Percentiles rank a stretch among this genome's conserved stretches.
These are phyloP conservation scores for Aphelenchoides avenae DNA, from an alignment of 1,140 invertebrate genomes.

Conservation along the genomic window DNA sequence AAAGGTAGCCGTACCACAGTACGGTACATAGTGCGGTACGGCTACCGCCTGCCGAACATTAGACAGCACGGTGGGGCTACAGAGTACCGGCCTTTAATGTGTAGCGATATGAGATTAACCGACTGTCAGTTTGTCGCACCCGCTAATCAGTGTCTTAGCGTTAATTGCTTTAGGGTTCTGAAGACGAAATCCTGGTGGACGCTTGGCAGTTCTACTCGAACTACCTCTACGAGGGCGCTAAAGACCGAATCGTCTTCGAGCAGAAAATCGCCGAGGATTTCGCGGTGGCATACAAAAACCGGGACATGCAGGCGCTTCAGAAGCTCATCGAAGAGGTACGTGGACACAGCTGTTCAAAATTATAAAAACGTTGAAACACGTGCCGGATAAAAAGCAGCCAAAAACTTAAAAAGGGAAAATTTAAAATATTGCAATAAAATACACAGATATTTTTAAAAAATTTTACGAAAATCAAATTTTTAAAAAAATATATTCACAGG, in stretches of 20 bases:
- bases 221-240: conserved; percentile 31
- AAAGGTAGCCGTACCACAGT: no score
- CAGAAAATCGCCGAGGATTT: conserved; percentile 23
- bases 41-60: no score
- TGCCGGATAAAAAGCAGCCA: not conserved
- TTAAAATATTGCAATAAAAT: not conserved
- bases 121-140: no score
- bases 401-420: not conserved
- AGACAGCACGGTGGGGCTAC: no score
- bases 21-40: no score
- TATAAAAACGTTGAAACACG: conserved; percentile 1
- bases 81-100: no score
- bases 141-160: no score
- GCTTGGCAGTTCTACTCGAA: conserved; percentile 40
- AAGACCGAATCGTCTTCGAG: conserved; percentile 23
- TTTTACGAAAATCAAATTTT: no score
- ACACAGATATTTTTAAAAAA: not conserved
- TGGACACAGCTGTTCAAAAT: not conserved
- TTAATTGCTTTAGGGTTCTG: no score
- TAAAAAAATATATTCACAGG: no score
- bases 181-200: conserved; percentile 37
- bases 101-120: no score
- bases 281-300: not conserved
- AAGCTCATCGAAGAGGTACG: conserved; percentile 23
- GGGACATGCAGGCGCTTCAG: conserved; percentile 15